These are phyloP conservation scores for Carollia perspicillata DNA, from an alignment of 2,113 vertebrate species.

Conservation along the genomic window DNA sequence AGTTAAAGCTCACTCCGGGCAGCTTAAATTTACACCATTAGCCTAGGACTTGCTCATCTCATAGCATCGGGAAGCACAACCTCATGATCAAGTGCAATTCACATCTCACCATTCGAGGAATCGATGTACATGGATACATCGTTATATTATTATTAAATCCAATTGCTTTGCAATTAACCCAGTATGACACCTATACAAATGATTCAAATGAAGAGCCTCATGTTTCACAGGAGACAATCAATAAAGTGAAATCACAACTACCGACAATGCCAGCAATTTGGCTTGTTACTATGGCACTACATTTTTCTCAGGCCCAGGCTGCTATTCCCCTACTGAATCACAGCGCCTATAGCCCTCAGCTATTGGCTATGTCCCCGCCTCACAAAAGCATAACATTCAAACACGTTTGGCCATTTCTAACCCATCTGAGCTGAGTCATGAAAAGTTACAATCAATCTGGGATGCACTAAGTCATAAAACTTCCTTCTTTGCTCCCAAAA, in stretches of 20 bases:
- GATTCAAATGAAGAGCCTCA: constrained; percentile 80
- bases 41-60: constrained; percentile 64
- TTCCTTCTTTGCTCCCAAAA: background rate
- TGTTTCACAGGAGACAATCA: constrained; percentile 71
- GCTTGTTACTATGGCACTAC: constrained; percentile 57
- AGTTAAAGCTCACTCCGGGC: constrained; percentile 65
- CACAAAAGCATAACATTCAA: constrained; percentile 52
- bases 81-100: constrained; percentile 51
- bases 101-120: constrained; percentile 63
- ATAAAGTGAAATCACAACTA: constrained; percentile 75
- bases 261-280: constrained; percentile 70
- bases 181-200: constrained; percentile 71
- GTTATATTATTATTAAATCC: constrained; percentile 76
- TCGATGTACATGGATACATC: constrained; percentile 66
- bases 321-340: constrained; percentile 63
- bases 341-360: constrained; percentile 46
- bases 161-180: constrained; percentile 82
- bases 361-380: constrained; percentile 48
- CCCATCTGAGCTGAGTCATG: background rate
- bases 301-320: constrained; percentile 64
- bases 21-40: constrained; percentile 71
- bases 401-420: background rate
- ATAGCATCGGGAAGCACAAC: background rate
- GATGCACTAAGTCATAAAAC: background rate
- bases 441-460: background rate